Evolutionary conservation across 2,888 invertebrate genomes (phyloP).

Genomic region (Muscina levida): DNA sequence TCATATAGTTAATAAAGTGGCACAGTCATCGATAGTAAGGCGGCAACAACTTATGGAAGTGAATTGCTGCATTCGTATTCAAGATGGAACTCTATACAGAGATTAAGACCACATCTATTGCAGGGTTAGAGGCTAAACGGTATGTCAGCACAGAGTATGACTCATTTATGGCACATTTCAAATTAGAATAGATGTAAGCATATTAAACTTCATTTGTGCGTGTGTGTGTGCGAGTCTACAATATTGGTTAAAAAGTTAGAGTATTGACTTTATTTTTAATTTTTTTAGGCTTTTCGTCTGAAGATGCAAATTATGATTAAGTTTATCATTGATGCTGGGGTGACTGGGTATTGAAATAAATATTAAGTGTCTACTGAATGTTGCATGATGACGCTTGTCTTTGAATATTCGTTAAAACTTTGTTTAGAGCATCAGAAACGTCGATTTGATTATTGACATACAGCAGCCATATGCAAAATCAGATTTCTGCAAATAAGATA

Average conservation of each 20-base stretch:
- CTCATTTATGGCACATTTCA: neutral
- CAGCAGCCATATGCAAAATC: neutral
- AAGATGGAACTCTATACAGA: conserved; percentile 7
- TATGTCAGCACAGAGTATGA: too few relatives aligned
- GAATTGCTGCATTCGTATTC: too few relatives aligned
- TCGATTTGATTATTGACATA: neutral
- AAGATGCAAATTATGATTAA: conserved; percentile 30
- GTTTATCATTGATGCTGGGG: too few relatives aligned
- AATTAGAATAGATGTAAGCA: conserved; percentile 15
- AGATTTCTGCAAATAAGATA: too few relatives aligned
- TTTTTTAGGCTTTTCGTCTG: conserved; percentile 1
- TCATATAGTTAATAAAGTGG: neutral
- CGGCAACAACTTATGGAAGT: too few relatives aligned
- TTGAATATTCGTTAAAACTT: neutral
- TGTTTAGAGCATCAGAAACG: neutral
- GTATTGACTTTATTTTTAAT: too few relatives aligned
- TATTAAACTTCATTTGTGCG: conserved; percentile 25
- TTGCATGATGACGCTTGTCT: neutral
- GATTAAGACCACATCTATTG: conserved; percentile 21
- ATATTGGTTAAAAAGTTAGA: too few relatives aligned
- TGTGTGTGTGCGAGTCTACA: neutral
- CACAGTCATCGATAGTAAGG: too few relatives aligned
- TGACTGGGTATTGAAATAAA: neutral
- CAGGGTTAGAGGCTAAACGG: neutral
- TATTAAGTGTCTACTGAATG: neutral